Evolutionary conservation across 1,140 invertebrate genomes (phyloP).

Genomic region (Rhagoletis pomonella): DNA sequence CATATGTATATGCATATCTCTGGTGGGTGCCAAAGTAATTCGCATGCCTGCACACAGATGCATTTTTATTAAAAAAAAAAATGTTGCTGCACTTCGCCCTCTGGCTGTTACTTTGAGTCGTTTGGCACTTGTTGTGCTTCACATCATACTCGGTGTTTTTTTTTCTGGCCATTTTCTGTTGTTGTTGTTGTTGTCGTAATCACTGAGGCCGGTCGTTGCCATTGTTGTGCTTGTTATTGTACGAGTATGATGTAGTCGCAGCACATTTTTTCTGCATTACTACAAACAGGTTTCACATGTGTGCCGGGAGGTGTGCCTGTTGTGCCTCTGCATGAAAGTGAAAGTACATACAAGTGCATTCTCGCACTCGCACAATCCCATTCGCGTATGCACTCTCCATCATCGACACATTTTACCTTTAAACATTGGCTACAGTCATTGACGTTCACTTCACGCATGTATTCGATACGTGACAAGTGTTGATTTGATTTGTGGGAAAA

Average conservation of each 20-base stretch:
- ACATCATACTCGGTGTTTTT: too few relatives aligned
- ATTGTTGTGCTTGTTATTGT: constrained; percentile 36
- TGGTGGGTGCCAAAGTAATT: background rate
- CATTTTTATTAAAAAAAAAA: background rate
- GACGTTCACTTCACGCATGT: background rate
- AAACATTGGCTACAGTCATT: background rate
- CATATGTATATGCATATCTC: background rate
- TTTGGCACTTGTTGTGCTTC: background rate
- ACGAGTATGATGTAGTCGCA: background rate
- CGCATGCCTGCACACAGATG: background rate
- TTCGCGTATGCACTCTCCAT: background rate
- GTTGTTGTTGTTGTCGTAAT: background rate
- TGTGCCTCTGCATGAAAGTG: constrained; percentile 52
- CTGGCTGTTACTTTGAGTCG: background rate
- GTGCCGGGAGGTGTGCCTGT: background rate
- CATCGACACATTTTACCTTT: constrained; percentile 26
- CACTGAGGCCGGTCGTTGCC: background rate
- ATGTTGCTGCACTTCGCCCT: background rate
- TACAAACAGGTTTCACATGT: background rate
- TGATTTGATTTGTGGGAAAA: background rate
- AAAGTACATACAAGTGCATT: constrained; percentile 6
- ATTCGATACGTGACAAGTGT: background rate
- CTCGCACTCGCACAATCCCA: too few relatives aligned
- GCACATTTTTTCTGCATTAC: background rate
- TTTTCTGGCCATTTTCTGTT: background rate